A percentile compares a stretch with the other conserved stretches of the same genome.
phyloP scores from a whole-genome alignment of 1,140 invertebrate genomes.

The Amphibalanus amphitrite region DNA sequence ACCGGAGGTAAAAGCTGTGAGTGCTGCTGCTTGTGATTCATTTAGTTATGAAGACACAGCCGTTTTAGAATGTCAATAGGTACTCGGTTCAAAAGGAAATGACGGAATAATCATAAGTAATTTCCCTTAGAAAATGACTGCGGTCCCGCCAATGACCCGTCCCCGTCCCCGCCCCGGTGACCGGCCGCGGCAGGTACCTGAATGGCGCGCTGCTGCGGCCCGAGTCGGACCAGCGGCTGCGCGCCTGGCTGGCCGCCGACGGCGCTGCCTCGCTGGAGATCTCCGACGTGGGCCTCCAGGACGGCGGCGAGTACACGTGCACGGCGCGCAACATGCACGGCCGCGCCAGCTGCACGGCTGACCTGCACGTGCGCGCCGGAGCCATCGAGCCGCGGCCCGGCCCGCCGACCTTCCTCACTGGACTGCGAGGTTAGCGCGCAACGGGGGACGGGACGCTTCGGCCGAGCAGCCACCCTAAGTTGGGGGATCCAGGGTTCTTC shows the following conservation, averaged over 20 bases:
- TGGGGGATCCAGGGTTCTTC: too few relatives aligned
- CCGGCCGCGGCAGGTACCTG: not conserved
- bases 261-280: constrained; percentile 60
- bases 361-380: constrained; percentile 39
- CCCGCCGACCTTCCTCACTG: constrained; percentile 47
- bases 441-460: too few relatives aligned
- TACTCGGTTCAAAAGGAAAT: too few relatives aligned
- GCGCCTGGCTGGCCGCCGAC: constrained; percentile 29
- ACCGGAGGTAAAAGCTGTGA: too few relatives aligned
- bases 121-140: too few relatives aligned
- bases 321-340: constrained; percentile 53
- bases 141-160: too few relatives aligned
- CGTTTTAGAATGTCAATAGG: too few relatives aligned
- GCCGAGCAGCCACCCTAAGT: too few relatives aligned
- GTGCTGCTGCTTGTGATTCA: too few relatives aligned
- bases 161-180: too few relatives aligned
- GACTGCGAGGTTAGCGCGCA: constrained; percentile 46
- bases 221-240: not conserved
- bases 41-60: too few relatives aligned
- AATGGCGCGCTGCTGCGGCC: not conserved
- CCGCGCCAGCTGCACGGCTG: constrained; percentile 43
- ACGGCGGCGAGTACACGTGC: constrained; percentile 32
- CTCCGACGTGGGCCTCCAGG: constrained; percentile 26
- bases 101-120: too few relatives aligned
- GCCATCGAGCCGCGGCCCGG: constrained; percentile 45